phyloP scores from a whole-genome alignment of 2,888 invertebrate genomes.

The Heliconius charithonia region DNA sequence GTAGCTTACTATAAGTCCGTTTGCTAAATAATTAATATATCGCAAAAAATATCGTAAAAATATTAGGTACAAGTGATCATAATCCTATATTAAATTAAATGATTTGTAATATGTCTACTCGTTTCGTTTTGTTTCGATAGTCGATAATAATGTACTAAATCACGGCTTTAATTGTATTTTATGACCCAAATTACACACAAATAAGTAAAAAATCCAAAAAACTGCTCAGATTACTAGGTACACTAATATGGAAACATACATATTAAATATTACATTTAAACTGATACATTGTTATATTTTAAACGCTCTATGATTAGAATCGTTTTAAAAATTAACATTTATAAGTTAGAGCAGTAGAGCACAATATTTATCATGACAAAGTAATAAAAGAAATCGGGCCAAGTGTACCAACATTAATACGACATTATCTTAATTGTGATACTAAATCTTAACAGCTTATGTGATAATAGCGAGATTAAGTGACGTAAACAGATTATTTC shows the following conservation, averaged over 20 bases:
- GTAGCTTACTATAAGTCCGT: slow-evolving; percentile 1
- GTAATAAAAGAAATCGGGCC: slow-evolving; percentile 7
- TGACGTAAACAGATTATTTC: slow-evolving; percentile 7
- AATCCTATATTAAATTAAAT: no score
- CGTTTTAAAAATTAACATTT: neutral
- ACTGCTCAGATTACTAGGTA: no score
- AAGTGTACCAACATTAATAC: slow-evolving; percentile 9
- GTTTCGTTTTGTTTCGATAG: no score
- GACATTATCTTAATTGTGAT: slow-evolving; percentile 16
- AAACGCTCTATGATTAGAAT: neutral
- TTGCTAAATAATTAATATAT: slow-evolving; percentile 4
- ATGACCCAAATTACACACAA: no score
- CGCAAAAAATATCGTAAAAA: neutral
- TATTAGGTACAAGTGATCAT: neutral
- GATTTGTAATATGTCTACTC: no score
- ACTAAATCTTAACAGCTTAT: slow-evolving; percentile 11
- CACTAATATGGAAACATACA: neutral
- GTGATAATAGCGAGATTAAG: slow-evolving; percentile 7
- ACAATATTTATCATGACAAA: neutral
- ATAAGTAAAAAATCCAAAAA: no score
- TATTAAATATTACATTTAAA: neutral
- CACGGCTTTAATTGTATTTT: no score
- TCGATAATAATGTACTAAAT: no score
- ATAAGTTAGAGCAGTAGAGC: neutral
- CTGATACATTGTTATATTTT: neutral